Evolutionary conservation across 2,797 vertebrate species (phyloP).

Genomic region (Sebastes vulpes): DNA sequence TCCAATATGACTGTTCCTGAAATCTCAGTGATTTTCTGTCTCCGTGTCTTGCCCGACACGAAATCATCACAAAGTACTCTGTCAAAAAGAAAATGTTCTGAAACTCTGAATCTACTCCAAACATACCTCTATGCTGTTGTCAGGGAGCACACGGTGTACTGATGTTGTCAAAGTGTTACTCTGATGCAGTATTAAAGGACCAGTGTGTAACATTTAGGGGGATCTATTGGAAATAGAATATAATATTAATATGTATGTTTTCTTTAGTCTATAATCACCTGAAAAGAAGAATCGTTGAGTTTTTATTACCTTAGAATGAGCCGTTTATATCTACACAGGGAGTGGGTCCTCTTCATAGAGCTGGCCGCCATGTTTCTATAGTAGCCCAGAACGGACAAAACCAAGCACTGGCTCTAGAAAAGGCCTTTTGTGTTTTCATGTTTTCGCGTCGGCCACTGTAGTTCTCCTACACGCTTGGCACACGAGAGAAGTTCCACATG

Average conservation of each 20-base stretch:
- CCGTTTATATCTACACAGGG: no score
- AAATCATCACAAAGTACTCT: constrained; percentile 72
- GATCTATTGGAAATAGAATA: not conserved
- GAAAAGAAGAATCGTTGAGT: no score
- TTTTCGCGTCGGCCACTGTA: no score
- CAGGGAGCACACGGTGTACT: constrained; percentile 9
- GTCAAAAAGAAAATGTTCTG: constrained; percentile 31
- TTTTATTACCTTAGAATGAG: no score
- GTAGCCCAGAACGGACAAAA: no score
- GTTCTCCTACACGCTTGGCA: no score
- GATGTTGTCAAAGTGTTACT: constrained; percentile 13
- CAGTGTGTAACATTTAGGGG: not conserved
- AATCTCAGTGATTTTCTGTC: constrained; percentile 83
- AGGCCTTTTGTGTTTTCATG: no score
- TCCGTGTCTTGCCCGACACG: constrained; percentile 64
- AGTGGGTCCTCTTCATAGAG: no score
- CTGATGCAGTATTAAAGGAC: not conserved
- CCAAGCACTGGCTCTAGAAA: no score
- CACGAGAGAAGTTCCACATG: no score
- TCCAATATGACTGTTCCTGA: constrained; percentile 76
- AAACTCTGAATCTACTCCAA: constrained; percentile 30
- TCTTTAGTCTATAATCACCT: no score
- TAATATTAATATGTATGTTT: not conserved
- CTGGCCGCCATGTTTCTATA: no score
- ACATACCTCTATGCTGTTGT: not conserved